These are phyloP conservation scores for Pseudocheirus occidentalis DNA, from an alignment of 2,797 vertebrate genomes.

Conservation along the genomic window DNA sequence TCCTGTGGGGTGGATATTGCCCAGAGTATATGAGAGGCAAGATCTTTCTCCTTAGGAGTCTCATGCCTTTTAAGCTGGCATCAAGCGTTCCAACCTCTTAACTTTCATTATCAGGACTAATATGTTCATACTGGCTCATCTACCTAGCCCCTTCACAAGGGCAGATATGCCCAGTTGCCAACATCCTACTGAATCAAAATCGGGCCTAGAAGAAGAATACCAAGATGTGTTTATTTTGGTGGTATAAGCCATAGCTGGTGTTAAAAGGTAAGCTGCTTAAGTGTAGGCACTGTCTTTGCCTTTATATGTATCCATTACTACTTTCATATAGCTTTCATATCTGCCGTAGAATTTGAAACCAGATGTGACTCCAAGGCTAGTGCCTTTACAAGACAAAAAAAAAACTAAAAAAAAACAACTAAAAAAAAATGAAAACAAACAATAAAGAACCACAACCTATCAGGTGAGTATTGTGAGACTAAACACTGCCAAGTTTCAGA, in stretches of 20 bases:
- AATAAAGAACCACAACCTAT: not conserved
- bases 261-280: not conserved
- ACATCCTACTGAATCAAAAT: not conserved
- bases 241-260: not conserved
- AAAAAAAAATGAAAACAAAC: not conserved
- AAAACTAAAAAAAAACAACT: no score
- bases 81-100: not conserved
- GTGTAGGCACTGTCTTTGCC: not conserved
- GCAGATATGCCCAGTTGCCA: not conserved
- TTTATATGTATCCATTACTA: not conserved
- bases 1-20: conserved; percentile 2
- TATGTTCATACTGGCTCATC: not conserved
- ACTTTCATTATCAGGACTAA: not conserved
- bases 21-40: not conserved
- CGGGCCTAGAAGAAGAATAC: not conserved
- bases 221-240: not conserved
- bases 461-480: not conserved
- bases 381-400: not conserved
- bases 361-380: not conserved
- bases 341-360: not conserved
- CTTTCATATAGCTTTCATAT: not conserved
- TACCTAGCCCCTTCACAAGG: conserved; percentile 7
- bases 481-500: not conserved
- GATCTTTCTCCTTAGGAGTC: not conserved
- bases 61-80: not conserved